A percentile compares a stretch with the other conserved stretches of the same genome.
Conservation (phyloP, 2,797 vertebrate genomes). For the Thunnus albacares region DNA sequence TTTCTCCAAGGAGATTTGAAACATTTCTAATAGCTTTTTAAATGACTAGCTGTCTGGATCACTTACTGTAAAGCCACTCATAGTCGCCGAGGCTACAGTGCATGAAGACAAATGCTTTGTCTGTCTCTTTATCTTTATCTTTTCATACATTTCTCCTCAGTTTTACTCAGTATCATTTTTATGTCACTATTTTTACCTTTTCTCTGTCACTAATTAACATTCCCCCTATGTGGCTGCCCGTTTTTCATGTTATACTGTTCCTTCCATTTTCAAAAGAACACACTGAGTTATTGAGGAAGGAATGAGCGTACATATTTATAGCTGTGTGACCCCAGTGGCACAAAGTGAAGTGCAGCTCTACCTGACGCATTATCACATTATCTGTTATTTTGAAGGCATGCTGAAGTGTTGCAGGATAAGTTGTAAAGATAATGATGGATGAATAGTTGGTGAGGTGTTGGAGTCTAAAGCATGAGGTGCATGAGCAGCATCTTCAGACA, state of each 20-base stretch:
- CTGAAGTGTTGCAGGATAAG: slow-evolving; percentile 15
- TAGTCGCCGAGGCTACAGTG: slow-evolving; percentile 43
- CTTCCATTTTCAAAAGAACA: slow-evolving; percentile 25
- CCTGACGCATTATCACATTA: slow-evolving; percentile 40
- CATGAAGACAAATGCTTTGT: slow-evolving; percentile 48
- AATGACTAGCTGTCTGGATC: slow-evolving; percentile 75
- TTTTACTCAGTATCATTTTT: not conserved
- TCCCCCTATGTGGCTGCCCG: not conserved
- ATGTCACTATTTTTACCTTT: slow-evolving; percentile 26
- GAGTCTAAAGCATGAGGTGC: not conserved
- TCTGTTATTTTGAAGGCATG: slow-evolving; percentile 24
- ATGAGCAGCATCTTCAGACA: not conserved
- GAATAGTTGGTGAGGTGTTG: not conserved
- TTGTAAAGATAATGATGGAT: slow-evolving; percentile 18
- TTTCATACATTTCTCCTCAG: slow-evolving; percentile 29
- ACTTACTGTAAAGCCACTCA: slow-evolving; percentile 65
- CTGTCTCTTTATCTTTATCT: slow-evolving; percentile 48
- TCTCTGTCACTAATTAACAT: slow-evolving; percentile 33
- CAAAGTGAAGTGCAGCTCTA: slow-evolving; percentile 7
- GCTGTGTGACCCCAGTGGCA: slow-evolving; percentile 16
- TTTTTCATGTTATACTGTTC: slow-evolving; percentile 12
- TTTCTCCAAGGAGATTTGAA: slow-evolving; percentile 81
- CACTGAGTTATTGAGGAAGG: not conserved
- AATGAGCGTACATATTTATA: not conserved
- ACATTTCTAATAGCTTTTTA: slow-evolving; percentile 84